Evolutionary conservation across 2,888 invertebrate species (phyloP), one percentile per base, ranked within the genome.

Genomic region (Pterostichus madidus): DNA sequence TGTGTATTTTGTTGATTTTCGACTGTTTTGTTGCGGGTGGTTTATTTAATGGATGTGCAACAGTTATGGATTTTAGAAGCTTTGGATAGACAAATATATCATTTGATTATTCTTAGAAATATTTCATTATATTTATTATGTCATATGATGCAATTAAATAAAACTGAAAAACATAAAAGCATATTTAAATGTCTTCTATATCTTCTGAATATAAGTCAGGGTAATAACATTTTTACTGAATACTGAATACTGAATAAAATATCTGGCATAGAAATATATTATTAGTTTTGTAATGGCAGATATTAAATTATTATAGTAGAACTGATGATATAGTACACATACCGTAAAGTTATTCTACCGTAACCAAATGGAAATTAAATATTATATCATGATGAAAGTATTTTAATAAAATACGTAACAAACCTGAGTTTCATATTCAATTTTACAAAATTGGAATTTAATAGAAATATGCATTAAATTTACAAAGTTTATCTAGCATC

Each of bases 1-100:
- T 49, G 49, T 49, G 49, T 49, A 49, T 49, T 49, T 49, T 49
- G 49, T 49, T 49, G 49, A 49, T 49, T 49, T 49, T 49, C 49
- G 49, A 11, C 11, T 49, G 49, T 49, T 49, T 49, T 49, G 49
- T 49, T 49, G 49, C 39, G 49, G 49, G 49, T 44, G 49, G 5
- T n/a, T 49, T 49, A 10, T 5, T 13, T 49, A 49, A 49, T 49
- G n/a, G 49, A 49, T n/a, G 49, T 49, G 49, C 49, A 49, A 49
- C 49, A 49, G 49, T 11, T 49, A 49, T n/a, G 44, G 44, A 44
- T 44, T 44, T 24, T 24, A 24, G 24, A 24, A 24, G 24, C 24
- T 44, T 44, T 44, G 1, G 44, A 44, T 44, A 44, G 44, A 44
- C 0, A 11, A 11, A 44, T 10, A 44, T 44, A 44, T 10, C 44